These are phyloP conservation scores for Ornithorhynchus anatinus DNA, from an alignment of 2,113 vertebrate species.

Conservation along the genomic window DNA sequence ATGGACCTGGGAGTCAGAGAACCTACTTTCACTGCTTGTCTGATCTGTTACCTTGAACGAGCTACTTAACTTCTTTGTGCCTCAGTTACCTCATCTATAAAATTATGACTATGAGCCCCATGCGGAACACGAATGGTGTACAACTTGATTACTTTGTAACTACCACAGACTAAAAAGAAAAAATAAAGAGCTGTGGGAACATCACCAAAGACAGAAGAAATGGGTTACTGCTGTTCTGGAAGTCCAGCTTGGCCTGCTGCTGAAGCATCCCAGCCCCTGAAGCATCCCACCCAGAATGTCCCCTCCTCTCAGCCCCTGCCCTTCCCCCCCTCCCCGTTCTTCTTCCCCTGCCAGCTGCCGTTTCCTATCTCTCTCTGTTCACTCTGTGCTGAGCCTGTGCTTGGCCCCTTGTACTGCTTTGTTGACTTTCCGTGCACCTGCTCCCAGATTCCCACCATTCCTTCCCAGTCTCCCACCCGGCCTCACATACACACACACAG, in stretches of 20 bases:
- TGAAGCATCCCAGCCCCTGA: background rate
- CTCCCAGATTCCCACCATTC: background rate
- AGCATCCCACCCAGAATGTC: background rate
- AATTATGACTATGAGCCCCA: too few species aligned
- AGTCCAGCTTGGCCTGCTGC: background rate
- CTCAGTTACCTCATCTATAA: too few species aligned
- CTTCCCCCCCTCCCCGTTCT: background rate
- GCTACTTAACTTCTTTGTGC: too few species aligned
- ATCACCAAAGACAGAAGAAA: background rate
- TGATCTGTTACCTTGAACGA: too few species aligned
- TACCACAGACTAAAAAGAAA: too few species aligned
- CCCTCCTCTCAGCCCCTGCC: background rate
- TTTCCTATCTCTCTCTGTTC: background rate
- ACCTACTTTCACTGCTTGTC: too few species aligned
- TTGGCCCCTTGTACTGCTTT: background rate
- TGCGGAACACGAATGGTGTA: too few species aligned
- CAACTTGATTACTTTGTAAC: too few species aligned
- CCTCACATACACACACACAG: too few species aligned
- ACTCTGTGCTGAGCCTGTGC: background rate
- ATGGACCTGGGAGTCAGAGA: too few species aligned
- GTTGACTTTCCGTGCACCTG: conserved; percentile 20
- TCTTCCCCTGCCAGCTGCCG: conserved; percentile 24
- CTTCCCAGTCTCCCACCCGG: too few species aligned
- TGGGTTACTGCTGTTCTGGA: background rate
- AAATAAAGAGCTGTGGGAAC: too few species aligned